These are phyloP conservation scores for Tenthredo mesomela DNA, from an alignment of 2,888 invertebrate genomes.

Conservation along the genomic window DNA sequence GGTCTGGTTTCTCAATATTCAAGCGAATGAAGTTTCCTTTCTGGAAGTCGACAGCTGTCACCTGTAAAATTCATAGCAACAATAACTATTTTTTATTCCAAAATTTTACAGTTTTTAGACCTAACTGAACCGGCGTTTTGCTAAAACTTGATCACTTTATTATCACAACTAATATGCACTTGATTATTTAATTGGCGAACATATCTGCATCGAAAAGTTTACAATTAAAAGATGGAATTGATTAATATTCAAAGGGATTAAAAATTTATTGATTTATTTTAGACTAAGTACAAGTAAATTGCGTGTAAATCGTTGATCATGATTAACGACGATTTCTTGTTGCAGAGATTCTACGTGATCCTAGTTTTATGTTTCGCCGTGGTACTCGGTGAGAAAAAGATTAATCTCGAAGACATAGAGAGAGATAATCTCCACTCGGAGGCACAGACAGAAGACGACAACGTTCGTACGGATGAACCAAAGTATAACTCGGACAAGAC, in stretches of 20 bases:
- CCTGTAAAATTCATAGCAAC: background rate
- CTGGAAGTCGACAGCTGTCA: background rate
- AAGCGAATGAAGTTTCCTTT: background rate
- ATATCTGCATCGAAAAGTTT: background rate
- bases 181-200: background rate
- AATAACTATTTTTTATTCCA: background rate
- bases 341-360: constrained; percentile 66
- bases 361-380: constrained; percentile 64
- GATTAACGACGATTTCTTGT: constrained; percentile 5
- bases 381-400: constrained; percentile 80
- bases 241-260: background rate
- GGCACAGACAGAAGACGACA: constrained; percentile 73
- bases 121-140: background rate
- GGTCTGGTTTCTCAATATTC: background rate
- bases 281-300: background rate
- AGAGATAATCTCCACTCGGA: constrained; percentile 84
- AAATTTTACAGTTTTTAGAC: background rate
- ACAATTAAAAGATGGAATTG: background rate
- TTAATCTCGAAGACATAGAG: constrained; percentile 88
- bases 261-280: background rate
- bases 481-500: constrained; percentile 63
- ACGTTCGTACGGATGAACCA: constrained; percentile 58
- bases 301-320: background rate
- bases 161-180: background rate
- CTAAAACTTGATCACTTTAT: background rate